Percentiles rank a stretch among this genome's conserved stretches.
Evolutionary conservation across 2,797 vertebrate species (phyloP).

Genomic region (Argyrosomus regius): DNA sequence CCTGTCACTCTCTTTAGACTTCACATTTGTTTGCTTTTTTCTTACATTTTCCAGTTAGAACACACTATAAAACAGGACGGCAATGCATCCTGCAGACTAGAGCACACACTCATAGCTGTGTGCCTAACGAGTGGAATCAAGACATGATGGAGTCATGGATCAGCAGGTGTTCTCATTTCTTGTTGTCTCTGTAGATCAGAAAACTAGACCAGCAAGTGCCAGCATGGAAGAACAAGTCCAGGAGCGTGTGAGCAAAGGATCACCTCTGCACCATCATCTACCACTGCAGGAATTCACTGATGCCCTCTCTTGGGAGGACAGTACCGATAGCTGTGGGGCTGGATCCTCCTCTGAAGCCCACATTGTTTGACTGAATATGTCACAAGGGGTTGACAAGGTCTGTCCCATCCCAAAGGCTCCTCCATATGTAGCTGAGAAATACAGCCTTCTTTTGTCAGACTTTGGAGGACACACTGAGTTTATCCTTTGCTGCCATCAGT

Average conservation of each 20-base stretch:
- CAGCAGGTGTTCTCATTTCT: slow-evolving; percentile 32
- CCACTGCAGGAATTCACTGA: slow-evolving; percentile 8
- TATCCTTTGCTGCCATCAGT: not conserved
- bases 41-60: not conserved
- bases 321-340: slow-evolving; percentile 9
- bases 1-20: not conserved
- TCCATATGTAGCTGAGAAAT: slow-evolving; percentile 16
- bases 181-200: slow-evolving; percentile 21
- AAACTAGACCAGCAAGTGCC: slow-evolving; percentile 21
- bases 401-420: slow-evolving; percentile 29
- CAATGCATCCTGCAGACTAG: not conserved
- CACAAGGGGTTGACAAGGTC: slow-evolving; percentile 21
- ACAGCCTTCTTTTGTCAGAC: not conserved
- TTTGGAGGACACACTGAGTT: slow-evolving; percentile 22
- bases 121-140: slow-evolving; percentile 13
- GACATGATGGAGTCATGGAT: slow-evolving; percentile 24
- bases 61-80: not conserved
- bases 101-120: not conserved
- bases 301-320: slow-evolving; percentile 20
- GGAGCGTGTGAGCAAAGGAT: slow-evolving; percentile 26
- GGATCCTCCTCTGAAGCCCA: slow-evolving; percentile 27
- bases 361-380: slow-evolving; percentile 28
- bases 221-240: slow-evolving; percentile 12
- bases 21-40: not conserved
- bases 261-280: slow-evolving; percentile 27